Conservation (phyloP, 2,113 vertebrate species). For the Cheilinus undulatus region DNA sequence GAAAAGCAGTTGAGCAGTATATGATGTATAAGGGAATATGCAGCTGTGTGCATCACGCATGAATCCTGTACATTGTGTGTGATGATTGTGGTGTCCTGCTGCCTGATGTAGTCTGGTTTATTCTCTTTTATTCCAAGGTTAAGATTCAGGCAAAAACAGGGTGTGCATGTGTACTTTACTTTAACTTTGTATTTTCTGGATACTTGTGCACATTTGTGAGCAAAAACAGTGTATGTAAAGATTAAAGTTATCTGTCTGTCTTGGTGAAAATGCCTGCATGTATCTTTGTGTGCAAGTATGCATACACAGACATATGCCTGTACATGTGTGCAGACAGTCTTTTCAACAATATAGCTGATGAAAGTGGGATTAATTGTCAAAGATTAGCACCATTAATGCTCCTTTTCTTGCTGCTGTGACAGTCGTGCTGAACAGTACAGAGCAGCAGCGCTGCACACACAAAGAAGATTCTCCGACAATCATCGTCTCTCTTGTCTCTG, state of each 20-base stretch:
- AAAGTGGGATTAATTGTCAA: constrained; percentile 62
- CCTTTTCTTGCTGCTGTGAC: constrained; percentile 40
- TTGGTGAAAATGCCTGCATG: not conserved
- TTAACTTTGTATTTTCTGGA: constrained; percentile 5
- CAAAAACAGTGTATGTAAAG: not conserved
- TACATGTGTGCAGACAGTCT: constrained; percentile 26
- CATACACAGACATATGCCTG: not conserved
- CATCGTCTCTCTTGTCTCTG: constrained; percentile 37
- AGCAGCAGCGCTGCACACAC: constrained; percentile 39
- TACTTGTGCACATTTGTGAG: not conserved
- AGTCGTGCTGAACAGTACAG: constrained; percentile 24
- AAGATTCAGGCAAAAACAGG: constrained; percentile 8
- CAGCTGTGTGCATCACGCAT: constrained; percentile 25
- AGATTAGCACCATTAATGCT: constrained; percentile 64
- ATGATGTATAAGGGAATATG: constrained; percentile 17
- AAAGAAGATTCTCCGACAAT: constrained; percentile 54
- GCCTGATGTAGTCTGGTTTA: not conserved
- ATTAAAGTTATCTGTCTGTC: constrained; percentile 12
- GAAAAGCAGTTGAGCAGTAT: not conserved
- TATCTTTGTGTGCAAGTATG: not conserved
- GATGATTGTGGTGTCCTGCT: not conserved
- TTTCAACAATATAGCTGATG: constrained; percentile 29
- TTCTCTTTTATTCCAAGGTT: constrained; percentile 27
- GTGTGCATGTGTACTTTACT: not conserved
- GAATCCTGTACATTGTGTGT: constrained; percentile 16